Base-by-base conservation (phyloP, 1,140 invertebrate genomes). In the Eumaeus atala region DNA sequence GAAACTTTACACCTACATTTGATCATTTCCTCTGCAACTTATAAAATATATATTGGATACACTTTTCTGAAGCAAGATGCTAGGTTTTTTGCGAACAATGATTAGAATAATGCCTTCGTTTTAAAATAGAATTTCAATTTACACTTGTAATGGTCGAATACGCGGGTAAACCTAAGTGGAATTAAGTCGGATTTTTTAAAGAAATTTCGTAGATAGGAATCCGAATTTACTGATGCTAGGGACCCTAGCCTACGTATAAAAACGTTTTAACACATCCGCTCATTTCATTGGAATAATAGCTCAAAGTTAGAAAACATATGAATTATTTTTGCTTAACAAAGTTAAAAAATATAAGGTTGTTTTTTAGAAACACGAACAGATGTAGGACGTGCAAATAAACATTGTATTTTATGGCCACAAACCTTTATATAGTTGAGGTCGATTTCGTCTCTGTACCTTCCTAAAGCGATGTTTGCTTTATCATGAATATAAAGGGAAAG, bases 381-480 rank as follows among this genome's bases (percentile, higher is more conserved):
- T 84, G 78, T 87, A 84, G 78, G 84, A 87, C 81, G 81, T 84
- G 84, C 75, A 83, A 84, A 87, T 87, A 87, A 87, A 87, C 81
- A 84, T 77, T 69, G 78, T 87, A 87, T 87, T 84, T 87, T 87
- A 87, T 84, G 74, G 74, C 67, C 68, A 61, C 81, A 84, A 84
- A 87, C 84, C 84, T 87, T 84, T 84, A 87, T 87, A 84, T 84
- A 84, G 81, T 82, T 79, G 79, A 72, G 78, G 80, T 82, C 78
- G 81, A 84, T 87, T 82, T 87, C 75, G 77, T 74, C 77, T 84
- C 75, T 84, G 84, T 87, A 87, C 84, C 79, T 83, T 66, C 72
- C 67, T 71, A 72, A 74, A 77, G 77, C 73, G 77, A 72, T 82
- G 77, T 82, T 77, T 84, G 80, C 73, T 87, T 87, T 87, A 86